Conservation (phyloP, 2,888 invertebrate genomes). For the Oconnorella tubifera region DNA sequence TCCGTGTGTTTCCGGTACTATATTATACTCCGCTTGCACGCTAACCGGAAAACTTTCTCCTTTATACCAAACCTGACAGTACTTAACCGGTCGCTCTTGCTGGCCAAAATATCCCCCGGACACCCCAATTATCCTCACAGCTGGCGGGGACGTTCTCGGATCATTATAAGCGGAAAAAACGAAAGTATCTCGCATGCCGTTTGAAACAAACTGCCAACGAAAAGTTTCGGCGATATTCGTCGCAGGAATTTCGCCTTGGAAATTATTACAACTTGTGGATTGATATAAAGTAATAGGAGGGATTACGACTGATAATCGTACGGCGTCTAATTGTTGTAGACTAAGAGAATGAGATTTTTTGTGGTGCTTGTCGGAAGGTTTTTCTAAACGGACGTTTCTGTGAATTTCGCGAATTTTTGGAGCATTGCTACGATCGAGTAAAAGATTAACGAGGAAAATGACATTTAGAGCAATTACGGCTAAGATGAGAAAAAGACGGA, state of each 20-base stretch:
- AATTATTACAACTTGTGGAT: too few species aligned
- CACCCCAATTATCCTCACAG: conserved; percentile 18
- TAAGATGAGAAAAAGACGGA: neutral
- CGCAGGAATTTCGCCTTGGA: neutral
- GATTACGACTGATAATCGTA: too few species aligned
- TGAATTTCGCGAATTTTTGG: too few species aligned
- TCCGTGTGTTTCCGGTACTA: conserved; percentile 29
- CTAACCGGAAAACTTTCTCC: conserved; percentile 1
- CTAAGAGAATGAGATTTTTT: too few species aligned
- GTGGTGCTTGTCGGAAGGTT: too few species aligned
- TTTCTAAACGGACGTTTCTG: too few species aligned
- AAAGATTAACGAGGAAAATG: neutral
- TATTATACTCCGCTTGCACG: conserved; percentile 16
- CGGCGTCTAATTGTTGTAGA: too few species aligned
- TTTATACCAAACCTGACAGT: conserved; percentile 27
- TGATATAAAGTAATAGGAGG: too few species aligned
- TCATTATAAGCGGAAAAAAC: conserved; percentile 29
- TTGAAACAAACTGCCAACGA: conserved; percentile 12
- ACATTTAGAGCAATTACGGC: neutral
- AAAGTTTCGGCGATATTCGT: neutral
- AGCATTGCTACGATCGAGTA: neutral
- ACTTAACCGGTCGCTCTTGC: conserved; percentile 8
- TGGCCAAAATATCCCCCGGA: conserved; percentile 6
- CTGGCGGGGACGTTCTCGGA: conserved; percentile 4
- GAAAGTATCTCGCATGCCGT: conserved; percentile 16